Conservation (phyloP, 2,888 invertebrate species). For the Deroplatys truncata region DNA sequence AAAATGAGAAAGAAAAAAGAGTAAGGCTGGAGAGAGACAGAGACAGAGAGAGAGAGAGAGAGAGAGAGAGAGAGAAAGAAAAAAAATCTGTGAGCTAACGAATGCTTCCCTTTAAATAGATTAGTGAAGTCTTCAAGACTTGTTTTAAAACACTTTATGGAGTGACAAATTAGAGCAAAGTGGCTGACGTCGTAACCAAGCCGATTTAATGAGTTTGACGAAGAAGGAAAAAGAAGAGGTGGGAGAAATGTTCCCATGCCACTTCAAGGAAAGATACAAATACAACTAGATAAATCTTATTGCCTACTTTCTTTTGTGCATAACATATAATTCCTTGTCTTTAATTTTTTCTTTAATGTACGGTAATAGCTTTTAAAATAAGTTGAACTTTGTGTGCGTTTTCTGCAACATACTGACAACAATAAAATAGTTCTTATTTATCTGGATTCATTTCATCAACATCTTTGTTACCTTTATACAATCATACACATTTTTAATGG, state of each 20-base stretch:
- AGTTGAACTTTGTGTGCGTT: too few relatives aligned
- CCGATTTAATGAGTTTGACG: constrained; percentile 16
- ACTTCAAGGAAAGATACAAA: not conserved
- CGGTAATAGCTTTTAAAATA: too few relatives aligned
- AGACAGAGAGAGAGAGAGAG: not conserved
- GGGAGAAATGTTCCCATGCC: not conserved
- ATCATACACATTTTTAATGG: too few relatives aligned
- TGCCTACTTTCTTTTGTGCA: not conserved
- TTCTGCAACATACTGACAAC: too few relatives aligned
- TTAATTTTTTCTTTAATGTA: too few relatives aligned
- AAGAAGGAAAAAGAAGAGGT: constrained; percentile 4
- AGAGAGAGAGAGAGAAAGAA: constrained; percentile 1
- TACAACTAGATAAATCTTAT: not conserved
- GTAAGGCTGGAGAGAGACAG: not conserved
- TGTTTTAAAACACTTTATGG: constrained; percentile 27
- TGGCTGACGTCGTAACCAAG: constrained; percentile 16
- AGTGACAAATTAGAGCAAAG: constrained; percentile 28
- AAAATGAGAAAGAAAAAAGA: not conserved
- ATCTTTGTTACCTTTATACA: too few relatives aligned
- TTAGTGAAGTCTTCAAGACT: constrained; percentile 26
- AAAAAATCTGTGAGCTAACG: constrained; percentile 13
- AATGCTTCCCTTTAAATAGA: constrained; percentile 26
- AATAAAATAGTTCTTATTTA: too few relatives aligned
- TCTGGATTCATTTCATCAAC: too few relatives aligned
- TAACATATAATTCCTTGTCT: too few relatives aligned